These are phyloP conservation scores for Aphidius gifuensis DNA, from an alignment of 1,140 invertebrate species.

Conservation along the genomic window DNA sequence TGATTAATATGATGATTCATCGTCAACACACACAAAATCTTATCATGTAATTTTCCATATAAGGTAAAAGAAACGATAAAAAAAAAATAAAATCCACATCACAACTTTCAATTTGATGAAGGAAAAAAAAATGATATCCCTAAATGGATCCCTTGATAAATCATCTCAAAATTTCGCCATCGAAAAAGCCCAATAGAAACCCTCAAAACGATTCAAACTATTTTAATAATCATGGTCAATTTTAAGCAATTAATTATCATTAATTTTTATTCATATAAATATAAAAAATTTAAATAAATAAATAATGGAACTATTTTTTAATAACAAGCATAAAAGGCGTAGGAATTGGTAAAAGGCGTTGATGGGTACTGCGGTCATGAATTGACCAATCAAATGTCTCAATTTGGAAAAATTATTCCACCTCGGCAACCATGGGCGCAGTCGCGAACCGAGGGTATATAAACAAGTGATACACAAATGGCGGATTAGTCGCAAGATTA, in stretches of 20 bases:
- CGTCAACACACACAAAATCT: too few relatives aligned
- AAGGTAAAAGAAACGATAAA: too few relatives aligned
- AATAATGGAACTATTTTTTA: neutral
- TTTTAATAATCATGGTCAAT: too few relatives aligned
- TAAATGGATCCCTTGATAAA: too few relatives aligned
- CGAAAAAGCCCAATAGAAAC: neutral
- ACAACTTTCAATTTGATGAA: too few relatives aligned
- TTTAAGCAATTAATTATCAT: neutral
- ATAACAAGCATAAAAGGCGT: neutral
- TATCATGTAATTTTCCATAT: too few relatives aligned
- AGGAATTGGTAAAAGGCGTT: constrained; percentile 7
- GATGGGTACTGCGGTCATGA: constrained; percentile 18
- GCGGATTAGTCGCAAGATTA: constrained; percentile 19
- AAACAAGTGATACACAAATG: neutral
- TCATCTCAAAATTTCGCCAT: neutral
- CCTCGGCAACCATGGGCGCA: neutral
- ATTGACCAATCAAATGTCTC: constrained; percentile 2
- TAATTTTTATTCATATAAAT: too few relatives aligned
- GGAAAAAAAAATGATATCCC: too few relatives aligned
- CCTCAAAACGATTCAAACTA: too few relatives aligned
- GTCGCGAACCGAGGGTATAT: constrained; percentile 18
- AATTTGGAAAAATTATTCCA: constrained; percentile 1
- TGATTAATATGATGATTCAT: too few relatives aligned
- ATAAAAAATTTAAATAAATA: constrained; percentile 1
- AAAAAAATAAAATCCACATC: too few relatives aligned